Evolutionary conservation across 2,888 invertebrate species (phyloP).

Genomic region (Polylopha cassiicola): DNA sequence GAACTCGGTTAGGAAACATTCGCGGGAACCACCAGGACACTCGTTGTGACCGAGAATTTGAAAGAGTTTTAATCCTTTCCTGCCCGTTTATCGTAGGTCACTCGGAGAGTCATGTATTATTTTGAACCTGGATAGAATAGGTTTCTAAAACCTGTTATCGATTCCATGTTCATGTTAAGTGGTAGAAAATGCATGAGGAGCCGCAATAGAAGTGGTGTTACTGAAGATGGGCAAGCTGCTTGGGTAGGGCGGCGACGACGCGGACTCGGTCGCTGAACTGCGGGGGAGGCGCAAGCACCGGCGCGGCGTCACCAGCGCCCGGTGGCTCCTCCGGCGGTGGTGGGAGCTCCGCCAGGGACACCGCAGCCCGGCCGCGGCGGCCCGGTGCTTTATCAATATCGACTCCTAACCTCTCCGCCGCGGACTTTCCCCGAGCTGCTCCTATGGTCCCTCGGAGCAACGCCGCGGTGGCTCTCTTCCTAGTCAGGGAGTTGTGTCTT

Average conservation of each 20-base stretch:
- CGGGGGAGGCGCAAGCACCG: conserved; percentile 90
- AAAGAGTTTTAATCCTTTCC: too few species aligned
- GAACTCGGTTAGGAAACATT: not conserved
- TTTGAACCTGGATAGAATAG: too few species aligned
- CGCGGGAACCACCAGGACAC: not conserved
- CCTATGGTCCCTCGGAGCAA: conserved; percentile 65
- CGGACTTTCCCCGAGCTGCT: conserved; percentile 44
- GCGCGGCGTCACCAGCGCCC: conserved; percentile 44
- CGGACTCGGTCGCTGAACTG: conserved; percentile 93
- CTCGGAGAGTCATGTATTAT: too few species aligned
- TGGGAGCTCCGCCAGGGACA: conserved; percentile 86
- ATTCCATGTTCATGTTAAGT: too few species aligned
- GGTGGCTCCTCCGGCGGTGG: conserved; percentile 85
- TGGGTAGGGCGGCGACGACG: conserved; percentile 90
- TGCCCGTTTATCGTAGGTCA: too few species aligned
- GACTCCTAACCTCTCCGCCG: conserved; percentile 67
- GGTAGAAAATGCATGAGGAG: conserved; percentile 6
- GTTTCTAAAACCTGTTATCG: conserved; percentile 1
- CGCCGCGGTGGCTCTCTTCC: conserved; percentile 78
- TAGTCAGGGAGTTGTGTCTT: conserved; percentile 79
- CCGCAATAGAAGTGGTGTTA: conserved; percentile 23
- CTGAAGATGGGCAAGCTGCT: conserved; percentile 76
- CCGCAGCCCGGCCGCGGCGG: conserved; percentile 80
- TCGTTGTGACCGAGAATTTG: too few species aligned
- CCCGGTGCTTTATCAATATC: conserved; percentile 57